Percentiles rank a stretch among this genome's conserved stretches.
Conservation (phyloP, 2,113 vertebrate genomes). For the Sphyrna mokarran region DNA sequence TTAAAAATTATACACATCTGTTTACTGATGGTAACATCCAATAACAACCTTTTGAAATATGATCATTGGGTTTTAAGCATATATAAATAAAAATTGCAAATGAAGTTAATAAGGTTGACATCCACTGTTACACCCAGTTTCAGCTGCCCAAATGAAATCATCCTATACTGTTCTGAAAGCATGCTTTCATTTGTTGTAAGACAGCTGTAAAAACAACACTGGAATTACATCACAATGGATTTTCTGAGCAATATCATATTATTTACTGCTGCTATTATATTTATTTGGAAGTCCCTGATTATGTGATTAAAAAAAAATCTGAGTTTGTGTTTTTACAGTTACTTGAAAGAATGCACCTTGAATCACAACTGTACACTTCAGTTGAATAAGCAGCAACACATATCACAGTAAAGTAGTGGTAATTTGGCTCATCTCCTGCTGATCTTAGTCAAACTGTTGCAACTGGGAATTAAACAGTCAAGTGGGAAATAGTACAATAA, state of each 20-base stretch:
- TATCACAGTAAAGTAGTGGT: background rate
- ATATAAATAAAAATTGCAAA: background rate
- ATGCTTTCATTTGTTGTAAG: background rate
- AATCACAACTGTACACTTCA: background rate
- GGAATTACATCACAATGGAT: background rate
- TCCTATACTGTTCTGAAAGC: background rate
- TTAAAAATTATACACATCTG: background rate
- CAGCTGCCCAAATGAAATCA: constrained; percentile 6
- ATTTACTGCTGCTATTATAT: background rate
- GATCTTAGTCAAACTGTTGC: background rate
- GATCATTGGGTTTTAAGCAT: background rate
- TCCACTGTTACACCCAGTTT: background rate
- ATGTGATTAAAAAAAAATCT: background rate
- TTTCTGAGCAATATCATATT: background rate
- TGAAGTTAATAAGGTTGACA: background rate
- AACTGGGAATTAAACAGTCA: background rate
- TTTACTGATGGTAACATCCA: background rate
- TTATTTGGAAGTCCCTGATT: background rate
- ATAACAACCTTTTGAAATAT: background rate
- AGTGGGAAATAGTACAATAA: background rate
- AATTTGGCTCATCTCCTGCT: background rate
- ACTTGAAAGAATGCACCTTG: background rate
- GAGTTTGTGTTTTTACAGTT: background rate
- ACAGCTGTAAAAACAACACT: constrained; percentile 1
- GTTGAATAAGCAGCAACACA: background rate